A percentile compares a stretch with the other conserved stretches of the same genome.
Conservation (phyloP, 2,797 vertebrate species). For the Halcyon leucocephala region DNA sequence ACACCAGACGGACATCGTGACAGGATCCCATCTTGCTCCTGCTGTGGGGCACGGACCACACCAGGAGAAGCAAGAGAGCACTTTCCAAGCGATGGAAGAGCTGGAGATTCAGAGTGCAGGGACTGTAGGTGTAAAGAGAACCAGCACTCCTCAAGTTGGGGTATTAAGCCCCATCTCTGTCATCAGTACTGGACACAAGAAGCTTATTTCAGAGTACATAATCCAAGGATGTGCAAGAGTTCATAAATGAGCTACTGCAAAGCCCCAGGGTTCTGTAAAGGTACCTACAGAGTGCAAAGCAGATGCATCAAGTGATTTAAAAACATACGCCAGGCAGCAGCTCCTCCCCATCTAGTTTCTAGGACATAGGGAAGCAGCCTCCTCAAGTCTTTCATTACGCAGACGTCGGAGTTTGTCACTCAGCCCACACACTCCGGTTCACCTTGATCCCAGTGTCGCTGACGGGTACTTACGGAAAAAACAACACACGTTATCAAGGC, state of each 20-base stretch:
- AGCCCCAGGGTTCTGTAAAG: background rate
- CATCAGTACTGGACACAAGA: fast-evolving
- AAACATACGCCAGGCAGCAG: background rate
- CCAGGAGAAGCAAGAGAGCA: background rate
- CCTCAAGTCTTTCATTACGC: fast-evolving
- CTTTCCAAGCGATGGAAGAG: background rate
- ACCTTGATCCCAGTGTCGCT: background rate
- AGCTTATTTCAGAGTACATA: fast-evolving
- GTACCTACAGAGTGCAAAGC: background rate
- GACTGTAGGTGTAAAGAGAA: fast-evolving
- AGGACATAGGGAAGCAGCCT: background rate
- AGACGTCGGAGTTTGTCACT: background rate
- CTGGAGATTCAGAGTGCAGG: background rate
- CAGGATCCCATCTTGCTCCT: background rate
- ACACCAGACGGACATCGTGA: fast-evolving
- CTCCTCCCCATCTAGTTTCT: background rate
- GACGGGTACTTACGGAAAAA: fast-evolving
- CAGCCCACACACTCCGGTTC: background rate
- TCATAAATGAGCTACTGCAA: background rate
- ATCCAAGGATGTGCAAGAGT: background rate
- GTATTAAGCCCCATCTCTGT: background rate
- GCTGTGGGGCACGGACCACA: fast-evolving
- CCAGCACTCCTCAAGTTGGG: fast-evolving
- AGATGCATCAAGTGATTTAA: background rate
- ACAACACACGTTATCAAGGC: background rate